These are phyloP conservation scores for Periphyllus acericola DNA, from an alignment of 2,888 invertebrate genomes.

Conservation along the genomic window DNA sequence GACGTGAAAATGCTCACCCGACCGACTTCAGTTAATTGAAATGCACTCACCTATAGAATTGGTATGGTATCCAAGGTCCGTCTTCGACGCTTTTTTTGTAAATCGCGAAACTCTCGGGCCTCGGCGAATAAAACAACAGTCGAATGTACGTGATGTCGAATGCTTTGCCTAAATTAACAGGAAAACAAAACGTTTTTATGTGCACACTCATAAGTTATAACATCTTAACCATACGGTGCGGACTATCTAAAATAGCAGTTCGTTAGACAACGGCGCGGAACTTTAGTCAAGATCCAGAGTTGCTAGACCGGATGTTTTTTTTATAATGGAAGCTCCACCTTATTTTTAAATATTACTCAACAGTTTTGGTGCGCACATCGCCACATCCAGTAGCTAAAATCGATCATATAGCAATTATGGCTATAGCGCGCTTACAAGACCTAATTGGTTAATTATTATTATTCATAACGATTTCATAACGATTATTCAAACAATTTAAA, in stretches of 20 bases:
- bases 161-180: slow-evolving; percentile 78
- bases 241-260: not conserved
- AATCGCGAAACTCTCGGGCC: slow-evolving; percentile 97
- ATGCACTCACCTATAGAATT: slow-evolving; percentile 80
- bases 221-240: not conserved
- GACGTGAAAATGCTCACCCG: too few species aligned
- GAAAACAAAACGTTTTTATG: not conserved
- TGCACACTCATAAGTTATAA: too few species aligned
- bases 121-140: slow-evolving; percentile 91
- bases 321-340: not conserved
- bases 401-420: not conserved
- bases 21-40: not conserved
- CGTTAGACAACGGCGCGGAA: not conserved
- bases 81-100: slow-evolving; percentile 84
- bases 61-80: slow-evolving; percentile 88
- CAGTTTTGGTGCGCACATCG: not conserved
- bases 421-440: not conserved
- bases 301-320: not conserved
- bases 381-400: not conserved
- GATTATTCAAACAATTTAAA: not conserved
- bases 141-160: slow-evolving; percentile 97
- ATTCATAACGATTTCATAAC: too few species aligned
- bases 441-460: slow-evolving; percentile 25
- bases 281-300: not conserved
- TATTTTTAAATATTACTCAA: not conserved